Evolutionary conservation across 2,797 vertebrate species (phyloP), one percentile per base, ranked within the genome.

Genomic region (Hoplostethus mediterraneus): DNA sequence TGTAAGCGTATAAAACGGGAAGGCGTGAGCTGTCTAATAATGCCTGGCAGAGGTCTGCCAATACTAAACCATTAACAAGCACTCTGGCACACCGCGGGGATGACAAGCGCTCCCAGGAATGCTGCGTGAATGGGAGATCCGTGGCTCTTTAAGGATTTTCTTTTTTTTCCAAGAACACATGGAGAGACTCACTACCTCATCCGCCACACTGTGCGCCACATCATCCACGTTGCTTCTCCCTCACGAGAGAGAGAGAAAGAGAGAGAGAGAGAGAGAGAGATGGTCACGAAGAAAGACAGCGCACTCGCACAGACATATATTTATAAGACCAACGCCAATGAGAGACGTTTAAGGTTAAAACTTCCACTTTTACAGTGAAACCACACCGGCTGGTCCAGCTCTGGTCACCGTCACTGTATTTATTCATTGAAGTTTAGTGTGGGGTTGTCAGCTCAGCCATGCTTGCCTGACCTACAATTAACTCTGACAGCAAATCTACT

Each of bases 31-130:
- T 31, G 82, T 52, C 69, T 66, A 67, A 84, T 76, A 84, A 86
- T 33, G 62, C 67, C 73, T 74, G 68, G 80, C 69, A 73, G 60
- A 83, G 75, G 63, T 78, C 60, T 77, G 75, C 62, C 68, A 60
- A 71, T 78, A 79, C 72, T 73, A 83, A 90, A 79, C 77, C 72
- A 73, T 93, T 90, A 92, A 90, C 77, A 82, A 85, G 80, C 64
- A 54, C 59, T 59, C 38, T 51, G 82, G 75, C 72, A 59, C 85
- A 75, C 76, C 75, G 14, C 25, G 2, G 73, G 79, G 62, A 84
- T 84, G 87, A 91, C 84, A 82, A 88, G 83, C 21, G 30, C 88
- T 68, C 59, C 49, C 51, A 85, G 86, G 92, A 92, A 91, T 88
- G 83, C 66, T 58, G 57, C 60, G 64, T 71, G 81, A 92, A 88